phyloP scores from a whole-genome alignment of 2,888 invertebrate species.

The Junonia oenone region DNA sequence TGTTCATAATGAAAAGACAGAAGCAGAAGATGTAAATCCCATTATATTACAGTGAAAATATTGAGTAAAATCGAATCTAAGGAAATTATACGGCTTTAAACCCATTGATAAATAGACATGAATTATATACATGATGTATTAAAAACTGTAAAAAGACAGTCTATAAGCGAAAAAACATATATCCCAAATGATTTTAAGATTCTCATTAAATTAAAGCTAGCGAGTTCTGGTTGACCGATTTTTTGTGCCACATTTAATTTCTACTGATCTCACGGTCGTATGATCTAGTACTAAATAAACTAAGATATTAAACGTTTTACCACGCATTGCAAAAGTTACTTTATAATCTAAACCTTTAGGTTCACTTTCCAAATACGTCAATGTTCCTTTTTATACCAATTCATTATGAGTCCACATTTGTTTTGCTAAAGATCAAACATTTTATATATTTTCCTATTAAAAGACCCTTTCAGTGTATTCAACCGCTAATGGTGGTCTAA shows the following conservation, averaged over 20 bases:
- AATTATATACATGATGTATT: too few relatives aligned
- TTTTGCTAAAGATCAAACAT: slow-evolving; percentile 6
- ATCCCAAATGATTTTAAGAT: not conserved
- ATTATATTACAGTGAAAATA: too few relatives aligned
- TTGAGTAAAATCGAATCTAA: too few relatives aligned
- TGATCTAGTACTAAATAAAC: slow-evolving; percentile 8
- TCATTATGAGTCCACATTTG: not conserved
- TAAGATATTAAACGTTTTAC: slow-evolving; percentile 1
- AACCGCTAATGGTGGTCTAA: slow-evolving; percentile 8
- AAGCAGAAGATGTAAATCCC: too few relatives aligned
- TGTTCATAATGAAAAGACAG: too few relatives aligned
- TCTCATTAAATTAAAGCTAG: not conserved
- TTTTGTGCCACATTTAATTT: slow-evolving; percentile 3
- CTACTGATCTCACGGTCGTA: slow-evolving; percentile 2
- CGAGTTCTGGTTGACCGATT: not conserved
- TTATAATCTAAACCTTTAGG: not conserved
- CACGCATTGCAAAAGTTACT: not conserved
- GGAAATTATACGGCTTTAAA: too few relatives aligned
- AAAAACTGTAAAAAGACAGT: too few relatives aligned
- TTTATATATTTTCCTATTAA: not conserved
- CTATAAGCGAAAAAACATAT: not conserved
- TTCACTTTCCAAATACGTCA: not conserved
- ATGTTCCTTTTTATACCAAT: slow-evolving; percentile 3
- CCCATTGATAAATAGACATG: too few relatives aligned
- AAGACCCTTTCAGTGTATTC: slow-evolving; percentile 10